Base-by-base conservation (phyloP, 2,113 vertebrate species). In the chimpanzee (Pan troglodytes) region DNA sequence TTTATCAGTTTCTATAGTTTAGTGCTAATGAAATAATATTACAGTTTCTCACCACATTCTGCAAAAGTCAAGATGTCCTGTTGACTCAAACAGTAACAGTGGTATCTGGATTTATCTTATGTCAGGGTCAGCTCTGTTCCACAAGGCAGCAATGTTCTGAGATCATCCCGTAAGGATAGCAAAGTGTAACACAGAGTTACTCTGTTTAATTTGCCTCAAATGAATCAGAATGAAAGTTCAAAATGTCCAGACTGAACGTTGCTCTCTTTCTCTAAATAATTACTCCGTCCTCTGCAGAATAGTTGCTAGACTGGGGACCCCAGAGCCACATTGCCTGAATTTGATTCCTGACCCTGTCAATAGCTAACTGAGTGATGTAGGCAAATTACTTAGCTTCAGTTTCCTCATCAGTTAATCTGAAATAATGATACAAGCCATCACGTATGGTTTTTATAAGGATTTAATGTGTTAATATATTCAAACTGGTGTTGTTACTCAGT, bases 1-100 rank as follows among this genome's bases (percentile, higher is more conserved):
- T 94, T 59, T 94, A 96, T 94, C 45, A 96, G 82, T 45, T 67
- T 48, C 78, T 64, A 11, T 73, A 64, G 7, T 90, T 68, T 94
- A 94, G 52, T n/a, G 64, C 94, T 11, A 97, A 93, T 90, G 84
- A 94, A 97, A 94, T 97, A 96, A 35, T 91, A 84, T 85, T 75
- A 83, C 3, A 10, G 40, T 59, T 64, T 94, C 35, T 90, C 55
- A 73, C 40, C 38, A 93, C 43, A 86, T 59, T 95, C 59, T 89
- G 67, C 48, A 82, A 75, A 97, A 96, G 76, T 96, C 90, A 91
- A 87, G 75, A 82, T 96, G 79, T 84, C 52, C 83, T 96, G 30
- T 67, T 96, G 95, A 90, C 61, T 95, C 40, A 70, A 93, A 87
- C n/a, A 82, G 78, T 90, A 88, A 94, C 92, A 82, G 32, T 73